Evolutionary conservation across 1,140 invertebrate genomes (phyloP).

Genomic region (Bilobella aurantiaca): DNA sequence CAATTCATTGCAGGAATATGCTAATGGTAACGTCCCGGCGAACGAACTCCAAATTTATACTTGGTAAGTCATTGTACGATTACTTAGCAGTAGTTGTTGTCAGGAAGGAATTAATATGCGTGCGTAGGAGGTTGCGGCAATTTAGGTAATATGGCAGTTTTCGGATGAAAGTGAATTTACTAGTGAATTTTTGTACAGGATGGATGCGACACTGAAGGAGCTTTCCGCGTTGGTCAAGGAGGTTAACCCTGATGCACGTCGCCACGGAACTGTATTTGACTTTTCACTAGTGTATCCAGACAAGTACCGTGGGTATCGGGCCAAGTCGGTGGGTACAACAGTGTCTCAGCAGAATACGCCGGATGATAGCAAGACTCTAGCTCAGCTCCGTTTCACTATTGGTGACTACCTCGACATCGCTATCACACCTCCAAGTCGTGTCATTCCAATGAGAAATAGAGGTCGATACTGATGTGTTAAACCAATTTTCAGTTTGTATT

Average conservation of each 20-base stretch:
- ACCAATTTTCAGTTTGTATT: no score
- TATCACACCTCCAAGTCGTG: slow-evolving; percentile 75
- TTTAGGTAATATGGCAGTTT: no score
- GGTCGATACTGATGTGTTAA: neutral
- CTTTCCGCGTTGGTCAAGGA: slow-evolving; percentile 91
- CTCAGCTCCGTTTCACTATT: slow-evolving; percentile 72
- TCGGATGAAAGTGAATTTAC: no score
- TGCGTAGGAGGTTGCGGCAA: no score
- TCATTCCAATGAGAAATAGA: slow-evolving; percentile 9
- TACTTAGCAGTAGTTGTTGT: slow-evolving; percentile 1
- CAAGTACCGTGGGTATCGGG: slow-evolving; percentile 43
- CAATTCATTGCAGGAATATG: slow-evolving; percentile 55
- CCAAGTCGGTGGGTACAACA: slow-evolving; percentile 90
- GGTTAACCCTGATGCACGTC: slow-evolving; percentile 90
- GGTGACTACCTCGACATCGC: slow-evolving; percentile 97
- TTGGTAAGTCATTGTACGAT: slow-evolving; percentile 51
- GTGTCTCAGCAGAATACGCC: slow-evolving; percentile 81
- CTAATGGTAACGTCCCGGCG: slow-evolving; percentile 74
- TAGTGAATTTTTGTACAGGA: slow-evolving; percentile 49
- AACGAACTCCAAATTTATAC: slow-evolving; percentile 98
- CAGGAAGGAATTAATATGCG: no score
- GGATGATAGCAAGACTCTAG: slow-evolving; percentile 80
- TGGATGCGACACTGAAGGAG: slow-evolving; percentile 93
- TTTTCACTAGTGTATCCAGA: slow-evolving; percentile 94
- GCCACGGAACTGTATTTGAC: slow-evolving; percentile 92